Base-by-base conservation (phyloP, 2,888 invertebrate genomes). In the Rhorus exstirpatorius region DNA sequence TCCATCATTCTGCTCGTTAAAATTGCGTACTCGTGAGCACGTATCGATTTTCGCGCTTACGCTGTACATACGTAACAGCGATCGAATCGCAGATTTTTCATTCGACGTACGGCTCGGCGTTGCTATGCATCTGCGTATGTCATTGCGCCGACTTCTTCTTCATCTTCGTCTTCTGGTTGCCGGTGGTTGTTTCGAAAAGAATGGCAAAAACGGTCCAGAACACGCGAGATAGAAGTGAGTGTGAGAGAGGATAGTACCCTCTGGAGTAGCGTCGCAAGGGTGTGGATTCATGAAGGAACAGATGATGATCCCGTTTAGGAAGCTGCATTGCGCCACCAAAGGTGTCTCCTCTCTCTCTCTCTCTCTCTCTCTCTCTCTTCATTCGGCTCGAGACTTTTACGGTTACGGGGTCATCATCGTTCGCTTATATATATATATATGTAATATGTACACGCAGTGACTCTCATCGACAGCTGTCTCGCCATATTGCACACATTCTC, bases 241-340 rank as follows among this genome's bases (percentile, higher is more conserved):
- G 81, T 10, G 80, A 83, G 74, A 79, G 81, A 71, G 72, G 76
- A 75, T 78, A 75, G 81, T 82, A 80, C 79, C 83, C 81, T 77
- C 85, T 67, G 60, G 75, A 81, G 83, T 75, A 41, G 41, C 71
- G 46, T 60, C 74, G 68, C 53, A 63, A 81, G 87, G 86, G 88
- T 81, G 85, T 31, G 31, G 85, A 87, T 87, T 89, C 89, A 88
- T 85, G 89, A 87, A 90, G 90, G 89, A 92, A 90, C 90, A 90
- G 90, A 91, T 91, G 89, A 89, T 86, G 91, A 91, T 92, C 92
- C 90, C 92, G 90, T 92, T 91, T 91, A 88, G 88, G 88, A 90
- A 89, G 89, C 88, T 91, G 90, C 88, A 72, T 63, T 63, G 49
- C 76, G 26, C 74, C 79, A 72, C 72, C 55, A 60, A 72, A 79